Evolutionary conservation across 2,888 invertebrate species (phyloP), one percentile per base, ranked within the genome.

Genomic region (Drosophila demipolita): DNA sequence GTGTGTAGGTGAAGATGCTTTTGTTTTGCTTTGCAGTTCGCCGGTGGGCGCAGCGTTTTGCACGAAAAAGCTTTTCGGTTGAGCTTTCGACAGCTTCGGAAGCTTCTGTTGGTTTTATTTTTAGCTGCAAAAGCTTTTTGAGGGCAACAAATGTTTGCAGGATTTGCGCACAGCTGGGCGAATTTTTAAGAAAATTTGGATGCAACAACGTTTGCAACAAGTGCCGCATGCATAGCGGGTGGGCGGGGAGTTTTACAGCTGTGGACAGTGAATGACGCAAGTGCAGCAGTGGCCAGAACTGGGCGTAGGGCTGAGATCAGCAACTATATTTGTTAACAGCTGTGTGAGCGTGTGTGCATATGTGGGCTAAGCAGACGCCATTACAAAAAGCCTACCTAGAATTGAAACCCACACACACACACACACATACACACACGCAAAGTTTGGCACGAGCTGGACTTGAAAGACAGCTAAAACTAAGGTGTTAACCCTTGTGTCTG

Each of bases 301-400:
- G 48, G 64, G 32, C 32, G 50, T 61, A 54, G 67, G 83, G 75
- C 57, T 82, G 65, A 75, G 78, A 84, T 83, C 89, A 86, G 49
- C 67, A 42, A 15, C 58, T 61, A 57, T 36, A 50, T 36, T 23
- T 59, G 45, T 32, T 36, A 38, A 38, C 26, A 38, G n/a, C 36
- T 12, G 23, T 35, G 35, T 11, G 42, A 45, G 45, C 59, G 36
- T 40, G n/a, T 17, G 32, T 29, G 7, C 45, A 38, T 55, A 83
- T 73, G 89, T 88, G 71, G 89, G 89, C 55, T 63, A 59, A 48
- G 9, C 9, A 59, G 66, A 80, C 73, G 70, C 75, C 82, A 75
- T 70, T 66, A 75, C 71, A 75, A 61, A 75, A 80, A 74, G 65
- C 80, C 78, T 75, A 71, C 75, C 73, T 63, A 65, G 73, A 74